Evolutionary conservation across 2,888 invertebrate genomes (phyloP), one percentile per base, ranked within the genome.

Genomic region (Melinopterus prodromus): DNA sequence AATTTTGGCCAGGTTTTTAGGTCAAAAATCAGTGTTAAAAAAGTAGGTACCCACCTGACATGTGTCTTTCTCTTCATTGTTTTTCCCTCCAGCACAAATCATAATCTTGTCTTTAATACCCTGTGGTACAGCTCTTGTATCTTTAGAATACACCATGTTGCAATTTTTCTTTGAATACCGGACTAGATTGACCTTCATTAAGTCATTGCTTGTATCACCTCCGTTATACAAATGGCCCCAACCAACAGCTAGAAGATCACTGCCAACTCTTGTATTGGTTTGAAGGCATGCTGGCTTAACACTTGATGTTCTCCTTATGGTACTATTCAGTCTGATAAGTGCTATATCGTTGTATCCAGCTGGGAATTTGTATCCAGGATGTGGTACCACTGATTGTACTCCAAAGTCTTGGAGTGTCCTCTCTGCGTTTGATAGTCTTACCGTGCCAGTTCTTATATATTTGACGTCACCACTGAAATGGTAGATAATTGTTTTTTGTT

Each of bases 211-310:
- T 2, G 84, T 85, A 5, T 80, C 76, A 0, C 86, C 86, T 12
- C 79, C 79, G n/a, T 70, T 16, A 12, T 77, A 69, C 4, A 77
- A 38, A 36, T 70, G 37, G 1, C 91, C 89, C 89, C 89, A 94
- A 2, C 94, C 94, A 26, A 91, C 91, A 0, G 92, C 93, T 1
- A 92, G 91, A 6, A 91, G 87, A 74, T 88, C 89, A 4, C 85
- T 82, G 0, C 82, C 83, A 0, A 88, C 83, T 12, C 86, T 82
- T n/a, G 88, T 83, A 0, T 87, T 85, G 3, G 87, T 82, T 74
- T 90, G 90, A 2, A 94, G 87, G 84, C 93, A 94, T 0, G 92
- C 92, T 0, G 93, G 93, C 80, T 92, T 88, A 35, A 93, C 91
- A 81, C 91, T 90, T 53, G 90, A 88, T 74, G 87, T 90, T 0